Base-by-base conservation (phyloP, 1,140 invertebrate species). In the Colletes gigas region DNA sequence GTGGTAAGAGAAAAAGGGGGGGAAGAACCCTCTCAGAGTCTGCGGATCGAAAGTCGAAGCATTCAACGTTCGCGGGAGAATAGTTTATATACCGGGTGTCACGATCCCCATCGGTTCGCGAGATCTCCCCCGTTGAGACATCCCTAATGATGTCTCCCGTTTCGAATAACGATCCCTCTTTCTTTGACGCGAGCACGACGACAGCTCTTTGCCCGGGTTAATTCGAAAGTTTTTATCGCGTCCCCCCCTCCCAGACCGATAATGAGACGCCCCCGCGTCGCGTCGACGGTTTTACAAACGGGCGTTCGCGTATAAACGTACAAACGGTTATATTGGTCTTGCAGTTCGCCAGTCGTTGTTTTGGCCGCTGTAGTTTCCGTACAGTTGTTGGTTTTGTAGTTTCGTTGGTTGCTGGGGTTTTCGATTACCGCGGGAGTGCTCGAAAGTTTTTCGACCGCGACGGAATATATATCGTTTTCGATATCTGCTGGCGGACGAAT, bases 161-260 rank as follows among this genome's bases (percentile, higher is more conserved):
- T 41, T 14, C 1, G 41, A 79, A 82, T 79, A 79, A 73, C 54
- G 63, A 72, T 54, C 68, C 70, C 10, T 70, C 19, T 72, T 41
- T 57, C 71, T n/a, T 41, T 55, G 67, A 54, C 47, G 21, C 55
- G 30, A 55, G 67, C 41, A 52, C 62, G 39, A 47, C 19, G 76
- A 82, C 68, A 66, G 70, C 52, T 71, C 55, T 72, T 63, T 54
- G 63, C 21, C 21, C 44, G 47, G 44, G 17, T 78, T 59, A 69
- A 21, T 55, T 79, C 19, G 55, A 9, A 50, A 83, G 66, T 69
- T 83, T 80, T 77, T 52, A 59, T 66, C 73, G 9, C 30, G 50
- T 9, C n/a, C n/a, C n/a, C n/a, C n/a, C n/a, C n/a, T 17, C 54
- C n/a, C n/a, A 14, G n/a, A 2, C 30, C 8, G n/a, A 62, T 60